These are phyloP conservation scores for Melanostoma scalare DNA, from an alignment of 2,888 invertebrate genomes.

Conservation along the genomic window DNA sequence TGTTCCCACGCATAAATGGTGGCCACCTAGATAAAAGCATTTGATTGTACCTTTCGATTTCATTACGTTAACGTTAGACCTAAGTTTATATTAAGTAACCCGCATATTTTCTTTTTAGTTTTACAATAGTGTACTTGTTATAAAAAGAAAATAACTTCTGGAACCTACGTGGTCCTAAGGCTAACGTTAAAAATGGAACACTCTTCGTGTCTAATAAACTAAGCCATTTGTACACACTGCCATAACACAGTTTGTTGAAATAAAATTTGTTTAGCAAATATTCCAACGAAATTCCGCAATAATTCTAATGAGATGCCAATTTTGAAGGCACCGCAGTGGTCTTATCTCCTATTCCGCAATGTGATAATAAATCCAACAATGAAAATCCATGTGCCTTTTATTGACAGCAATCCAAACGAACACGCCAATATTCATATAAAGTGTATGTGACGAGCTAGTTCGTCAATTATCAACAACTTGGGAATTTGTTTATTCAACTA, in stretches of 20 bases:
- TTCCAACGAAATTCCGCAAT: not conserved
- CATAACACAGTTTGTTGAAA: too few relatives aligned
- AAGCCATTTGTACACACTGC: too few relatives aligned
- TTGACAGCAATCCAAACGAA: constrained; percentile 17
- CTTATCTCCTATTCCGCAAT: not conserved
- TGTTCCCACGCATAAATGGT: constrained; percentile 28
- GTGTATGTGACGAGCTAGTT: constrained; percentile 18
- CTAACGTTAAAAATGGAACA: too few relatives aligned
- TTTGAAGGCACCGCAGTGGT: not conserved
- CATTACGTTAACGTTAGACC: not conserved
- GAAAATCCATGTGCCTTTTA: constrained; percentile 16
- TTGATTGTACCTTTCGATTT: constrained; percentile 29
- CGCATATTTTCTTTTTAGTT: not conserved
- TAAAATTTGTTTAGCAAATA: too few relatives aligned
- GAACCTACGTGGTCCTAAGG: too few relatives aligned
- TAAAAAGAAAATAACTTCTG: too few relatives aligned
- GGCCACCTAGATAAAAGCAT: constrained; percentile 1
- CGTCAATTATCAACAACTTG: constrained; percentile 37
- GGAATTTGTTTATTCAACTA: constrained; percentile 23
- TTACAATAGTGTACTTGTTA: too few relatives aligned
- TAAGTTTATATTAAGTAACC: constrained; percentile 19
- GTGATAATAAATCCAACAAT: constrained; percentile 17
- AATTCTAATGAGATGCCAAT: not conserved
- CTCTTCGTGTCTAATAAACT: too few relatives aligned
- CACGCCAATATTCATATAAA: constrained; percentile 27